Evolutionary conservation across 2,888 invertebrate genomes (phyloP).

Genomic region (Caenorhabditis auriculariae): DNA sequence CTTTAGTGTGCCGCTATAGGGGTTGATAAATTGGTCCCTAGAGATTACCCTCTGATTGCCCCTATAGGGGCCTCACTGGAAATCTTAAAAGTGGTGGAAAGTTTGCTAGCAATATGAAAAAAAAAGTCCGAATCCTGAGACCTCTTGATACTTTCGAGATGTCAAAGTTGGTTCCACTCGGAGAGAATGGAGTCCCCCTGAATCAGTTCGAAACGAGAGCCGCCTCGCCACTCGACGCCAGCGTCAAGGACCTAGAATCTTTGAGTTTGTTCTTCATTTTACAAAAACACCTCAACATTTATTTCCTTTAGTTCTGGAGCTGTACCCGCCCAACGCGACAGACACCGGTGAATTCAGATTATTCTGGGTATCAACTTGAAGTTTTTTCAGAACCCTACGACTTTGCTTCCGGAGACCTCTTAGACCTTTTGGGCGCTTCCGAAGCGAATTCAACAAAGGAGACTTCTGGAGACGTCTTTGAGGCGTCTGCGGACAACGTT

Average conservation of each 20-base stretch:
- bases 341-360: no score
- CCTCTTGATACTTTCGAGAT: constrained; percentile 9
- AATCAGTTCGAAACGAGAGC: constrained; percentile 3
- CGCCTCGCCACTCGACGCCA: constrained; percentile 16
- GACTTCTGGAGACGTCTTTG: no score
- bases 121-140: not conserved
- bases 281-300: no score
- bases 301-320: no score
- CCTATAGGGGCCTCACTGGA: no score
- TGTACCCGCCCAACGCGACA: no score
- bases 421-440: constrained; percentile 10
- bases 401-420: not conserved
- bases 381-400: not conserved
- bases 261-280: constrained; percentile 11
- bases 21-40: no score
- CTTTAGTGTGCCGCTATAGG: no score
- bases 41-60: no score
- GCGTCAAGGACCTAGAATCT: constrained; percentile 21
- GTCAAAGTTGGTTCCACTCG: constrained; percentile 17
- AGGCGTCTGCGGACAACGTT: no score
- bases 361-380: not conserved
- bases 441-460: constrained; percentile 22
- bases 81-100: no score
- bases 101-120: not conserved
- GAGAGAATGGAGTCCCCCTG: constrained; percentile 26